These are phyloP conservation scores for Ormyrus pomaceus DNA, from an alignment of 2,888 invertebrate species.

Conservation along the genomic window DNA sequence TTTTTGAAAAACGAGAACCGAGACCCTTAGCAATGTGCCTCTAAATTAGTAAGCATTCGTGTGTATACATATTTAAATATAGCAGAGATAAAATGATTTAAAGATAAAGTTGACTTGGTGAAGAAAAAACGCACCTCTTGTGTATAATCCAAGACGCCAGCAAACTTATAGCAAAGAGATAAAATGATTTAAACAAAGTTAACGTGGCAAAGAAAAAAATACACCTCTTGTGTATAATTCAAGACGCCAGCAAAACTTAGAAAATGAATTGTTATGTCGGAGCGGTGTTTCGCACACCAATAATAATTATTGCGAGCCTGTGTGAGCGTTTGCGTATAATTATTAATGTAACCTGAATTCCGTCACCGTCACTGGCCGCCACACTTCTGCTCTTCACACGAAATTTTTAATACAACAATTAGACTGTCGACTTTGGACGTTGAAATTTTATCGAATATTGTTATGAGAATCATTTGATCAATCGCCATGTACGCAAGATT, in stretches of 20 bases:
- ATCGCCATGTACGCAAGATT: background rate
- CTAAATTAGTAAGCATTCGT: slow-evolving; percentile 73
- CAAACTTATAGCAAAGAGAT: slow-evolving; percentile 40
- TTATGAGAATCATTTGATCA: background rate
- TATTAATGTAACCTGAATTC: slow-evolving; percentile 54
- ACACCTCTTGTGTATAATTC: slow-evolving; percentile 54
- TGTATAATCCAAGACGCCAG: slow-evolving; percentile 54
- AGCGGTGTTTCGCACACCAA: slow-evolving; percentile 30
- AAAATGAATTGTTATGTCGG: slow-evolving; percentile 17
- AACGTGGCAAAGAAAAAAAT: slow-evolving; percentile 28
- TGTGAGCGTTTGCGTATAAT: slow-evolving; percentile 6
- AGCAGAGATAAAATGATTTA: slow-evolving; percentile 47
- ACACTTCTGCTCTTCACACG: slow-evolving; percentile 35
- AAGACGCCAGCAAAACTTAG: slow-evolving; percentile 35
- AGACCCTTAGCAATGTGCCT: slow-evolving; percentile 75
- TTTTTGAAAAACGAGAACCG: slow-evolving; percentile 65
- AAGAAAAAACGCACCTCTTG: slow-evolving; percentile 43
- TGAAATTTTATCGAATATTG: slow-evolving; percentile 37
- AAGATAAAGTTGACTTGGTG: slow-evolving; percentile 34
- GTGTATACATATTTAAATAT: slow-evolving; percentile 55
- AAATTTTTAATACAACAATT: slow-evolving; percentile 29
- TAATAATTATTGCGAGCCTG: slow-evolving; percentile 4
- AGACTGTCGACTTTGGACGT: slow-evolving; percentile 10
- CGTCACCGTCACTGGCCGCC: slow-evolving; percentile 49
- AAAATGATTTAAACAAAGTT: slow-evolving; percentile 41